These are phyloP conservation scores for Regulus satrapa DNA, from an alignment of 2,113 vertebrate genomes.

Conservation along the genomic window DNA sequence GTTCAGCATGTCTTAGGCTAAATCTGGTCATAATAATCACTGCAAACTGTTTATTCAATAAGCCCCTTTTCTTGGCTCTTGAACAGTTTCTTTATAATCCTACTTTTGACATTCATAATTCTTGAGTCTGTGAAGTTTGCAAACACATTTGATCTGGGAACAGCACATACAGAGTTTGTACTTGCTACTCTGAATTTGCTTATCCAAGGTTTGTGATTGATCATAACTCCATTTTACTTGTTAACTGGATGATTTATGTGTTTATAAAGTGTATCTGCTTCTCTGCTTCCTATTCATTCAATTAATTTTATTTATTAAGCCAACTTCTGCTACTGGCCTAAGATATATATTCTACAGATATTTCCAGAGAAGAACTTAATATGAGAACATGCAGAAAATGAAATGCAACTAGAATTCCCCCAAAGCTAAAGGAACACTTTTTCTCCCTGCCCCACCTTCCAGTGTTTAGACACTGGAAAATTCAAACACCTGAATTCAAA, in stretches of 20 bases:
- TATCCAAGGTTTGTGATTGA: background rate
- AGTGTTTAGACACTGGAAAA: background rate
- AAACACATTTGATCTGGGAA: background rate
- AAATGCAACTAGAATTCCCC: background rate
- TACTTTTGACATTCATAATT: slow-evolving; percentile 2
- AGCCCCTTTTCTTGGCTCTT: background rate
- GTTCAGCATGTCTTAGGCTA: background rate
- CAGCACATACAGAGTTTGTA: background rate
- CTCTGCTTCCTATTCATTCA: background rate
- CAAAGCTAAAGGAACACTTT: background rate
- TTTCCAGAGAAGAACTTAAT: background rate
- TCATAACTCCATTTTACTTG: background rate
- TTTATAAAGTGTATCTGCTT: slow-evolving; percentile 6
- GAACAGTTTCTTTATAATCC: background rate
- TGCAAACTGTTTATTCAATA: background rate
- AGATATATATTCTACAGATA: background rate
- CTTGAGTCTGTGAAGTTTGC: background rate
- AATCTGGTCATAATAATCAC: background rate
- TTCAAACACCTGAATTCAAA: background rate
- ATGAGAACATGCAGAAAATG: background rate
- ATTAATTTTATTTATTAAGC: background rate
- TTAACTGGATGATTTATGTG: background rate
- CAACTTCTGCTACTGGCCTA: background rate
- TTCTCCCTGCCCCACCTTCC: accelerated
- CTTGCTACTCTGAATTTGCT: background rate